Base-by-base conservation (phyloP, 2,888 invertebrate genomes). In the Amphipyra berbera region DNA sequence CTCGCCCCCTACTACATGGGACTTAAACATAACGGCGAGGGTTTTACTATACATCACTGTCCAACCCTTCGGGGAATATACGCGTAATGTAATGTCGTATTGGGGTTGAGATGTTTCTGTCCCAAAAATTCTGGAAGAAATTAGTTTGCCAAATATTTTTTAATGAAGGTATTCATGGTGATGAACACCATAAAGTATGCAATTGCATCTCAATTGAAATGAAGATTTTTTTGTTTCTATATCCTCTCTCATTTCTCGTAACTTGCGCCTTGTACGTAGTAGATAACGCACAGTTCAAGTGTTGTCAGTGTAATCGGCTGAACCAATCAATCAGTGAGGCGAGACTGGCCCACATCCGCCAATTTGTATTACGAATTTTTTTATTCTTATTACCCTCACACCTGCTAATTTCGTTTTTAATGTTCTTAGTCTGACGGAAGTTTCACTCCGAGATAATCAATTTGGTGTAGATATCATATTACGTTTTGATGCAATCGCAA, bases 301-400 rank as follows among this genome's bases (percentile, higher is more conserved):
- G 45, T 42, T 71, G 78, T 67, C 67, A 68, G 61, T 50, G 59
- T 66, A 50, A 68, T 62, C 61, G 21, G 40, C 55, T 63, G 63
- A 73, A 70, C 65, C 73, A 77, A 86, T 85, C 84, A 81, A 82
- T 86, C 86, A 84, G 60, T 62, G 59, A 74, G 66, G 56, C 64
- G 67, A 77, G 77, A 79, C 78, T 75, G 71, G 65, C 53, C 68
- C 63, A 75, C 78, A 81, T 84, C 85, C 84, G 84, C 74, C 77
- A 74, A 81, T 81, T 81, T 78, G 64, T 74, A 73, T 60, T 53
- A 61, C 52, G 48, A 45, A 57, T 57, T 53, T 67, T 59, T 58
- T 68, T 61, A 59, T 61, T 61, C 47, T 65, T 56, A 67, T 66
- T 61, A 57, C 57, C 47, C 50, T 67, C 49, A 54, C 38, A 66